Conservation (phyloP, 2,888 invertebrate species). For the Sepioteuthis lessoniana region DNA sequence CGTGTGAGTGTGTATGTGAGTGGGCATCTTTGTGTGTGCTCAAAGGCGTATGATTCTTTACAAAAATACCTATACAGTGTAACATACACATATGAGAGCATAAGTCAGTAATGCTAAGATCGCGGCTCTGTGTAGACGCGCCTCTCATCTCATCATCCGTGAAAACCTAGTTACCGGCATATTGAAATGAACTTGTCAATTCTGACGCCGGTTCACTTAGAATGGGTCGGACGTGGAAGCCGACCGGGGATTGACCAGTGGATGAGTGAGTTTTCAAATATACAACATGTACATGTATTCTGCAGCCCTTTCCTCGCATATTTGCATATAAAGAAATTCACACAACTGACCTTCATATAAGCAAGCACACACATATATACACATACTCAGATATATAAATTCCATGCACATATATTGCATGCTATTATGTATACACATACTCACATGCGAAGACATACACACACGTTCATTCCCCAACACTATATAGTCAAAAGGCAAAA, state of each 20-base stretch:
- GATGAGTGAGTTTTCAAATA: not conserved
- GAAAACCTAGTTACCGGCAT: not conserved
- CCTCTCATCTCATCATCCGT: not conserved
- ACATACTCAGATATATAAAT: not conserved
- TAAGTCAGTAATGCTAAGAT: not conserved
- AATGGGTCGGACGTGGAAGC: not conserved
- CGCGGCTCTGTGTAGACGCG: not conserved
- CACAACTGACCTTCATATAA: not conserved
- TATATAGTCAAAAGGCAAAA: too few species aligned
- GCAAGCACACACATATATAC: not conserved
- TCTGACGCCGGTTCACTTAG: slow-evolving; percentile 17
- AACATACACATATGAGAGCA: not conserved
- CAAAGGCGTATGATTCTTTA: too few species aligned
- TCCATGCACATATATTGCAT: too few species aligned
- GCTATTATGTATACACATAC: too few species aligned
- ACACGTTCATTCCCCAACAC: too few species aligned
- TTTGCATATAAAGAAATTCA: not conserved
- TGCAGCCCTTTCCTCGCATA: accelerated
- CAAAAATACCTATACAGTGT: not conserved
- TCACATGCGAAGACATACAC: too few species aligned
- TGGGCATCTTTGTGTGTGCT: not conserved
- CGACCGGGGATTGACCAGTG: not conserved
- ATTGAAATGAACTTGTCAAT: not conserved
- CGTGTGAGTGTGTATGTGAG: not conserved
- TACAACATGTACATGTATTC: not conserved